Evolutionary conservation across 2,113 vertebrate species (phyloP).

Genomic region (Corydoras maculifer): DNA sequence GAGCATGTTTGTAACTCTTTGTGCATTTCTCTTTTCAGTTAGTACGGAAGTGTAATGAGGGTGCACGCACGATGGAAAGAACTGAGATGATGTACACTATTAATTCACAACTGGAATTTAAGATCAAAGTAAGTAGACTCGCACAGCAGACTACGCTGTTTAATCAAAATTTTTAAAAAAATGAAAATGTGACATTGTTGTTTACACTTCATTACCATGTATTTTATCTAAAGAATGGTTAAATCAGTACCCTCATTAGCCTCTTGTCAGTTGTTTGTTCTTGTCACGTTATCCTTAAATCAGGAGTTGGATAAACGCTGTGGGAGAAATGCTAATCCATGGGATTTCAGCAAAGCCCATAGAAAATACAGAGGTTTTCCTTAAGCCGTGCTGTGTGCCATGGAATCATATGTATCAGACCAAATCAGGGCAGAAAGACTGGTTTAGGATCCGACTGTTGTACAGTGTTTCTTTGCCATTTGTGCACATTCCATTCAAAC

Average conservation of each 20-base stretch:
- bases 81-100: constrained; percentile 98
- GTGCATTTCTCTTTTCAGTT: constrained; percentile 63
- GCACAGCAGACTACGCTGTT: too few species aligned
- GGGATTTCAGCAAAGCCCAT: background rate
- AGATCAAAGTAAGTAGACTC: constrained; percentile 81
- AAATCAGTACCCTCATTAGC: too few species aligned
- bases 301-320: background rate
- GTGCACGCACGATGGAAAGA: constrained; percentile 91
- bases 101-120: constrained; percentile 94
- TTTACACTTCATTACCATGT: too few species aligned
- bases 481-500: background rate
- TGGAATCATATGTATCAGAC: background rate
- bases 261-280: background rate
- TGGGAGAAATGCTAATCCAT: constrained; percentile 5
- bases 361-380: constrained; percentile 2
- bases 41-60: constrained; percentile 92
- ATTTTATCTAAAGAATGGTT: too few species aligned
- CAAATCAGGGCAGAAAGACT: background rate
- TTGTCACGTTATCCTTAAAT: background rate
- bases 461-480: background rate
- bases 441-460: constrained; percentile 1
- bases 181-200: too few species aligned
- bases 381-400: background rate
- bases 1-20: constrained; percentile 17
- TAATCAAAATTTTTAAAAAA: too few species aligned